These are phyloP conservation scores for Eubasilissa splendida DNA, from an alignment of 2,888 invertebrate genomes.

Conservation along the genomic window DNA sequence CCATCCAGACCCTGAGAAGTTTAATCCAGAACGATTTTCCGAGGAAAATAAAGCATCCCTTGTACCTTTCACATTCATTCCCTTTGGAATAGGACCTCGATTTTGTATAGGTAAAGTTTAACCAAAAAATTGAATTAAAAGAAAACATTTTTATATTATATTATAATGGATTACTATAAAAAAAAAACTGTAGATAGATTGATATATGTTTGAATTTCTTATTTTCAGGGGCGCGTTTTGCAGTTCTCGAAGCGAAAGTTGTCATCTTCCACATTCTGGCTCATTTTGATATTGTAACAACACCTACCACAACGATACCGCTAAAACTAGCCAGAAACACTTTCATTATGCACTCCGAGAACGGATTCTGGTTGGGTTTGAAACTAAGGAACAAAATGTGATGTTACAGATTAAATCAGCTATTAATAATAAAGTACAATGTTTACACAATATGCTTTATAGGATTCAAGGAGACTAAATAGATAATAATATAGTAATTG, in stretches of 20 bases:
- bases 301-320: constrained; percentile 61
- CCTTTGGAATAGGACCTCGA: constrained; percentile 58
- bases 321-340: constrained; percentile 58
- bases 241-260: constrained; percentile 61
- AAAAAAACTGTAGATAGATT: too few species aligned
- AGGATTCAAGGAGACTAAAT: too few species aligned
- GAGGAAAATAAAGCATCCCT: constrained; percentile 64
- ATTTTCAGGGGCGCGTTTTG: constrained; percentile 62
- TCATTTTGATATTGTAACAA: constrained; percentile 59
- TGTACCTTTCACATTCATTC: constrained; percentile 55
- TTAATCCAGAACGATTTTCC: constrained; percentile 68
- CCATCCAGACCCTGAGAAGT: constrained; percentile 63
- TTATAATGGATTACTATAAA: too few species aligned
- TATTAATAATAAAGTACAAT: background rate
- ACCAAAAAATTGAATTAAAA: background rate
- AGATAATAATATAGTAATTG: too few species aligned
- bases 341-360: constrained; percentile 58
- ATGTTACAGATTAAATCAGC: background rate
- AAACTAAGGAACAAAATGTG: constrained; percentile 54
- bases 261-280: constrained; percentile 59
- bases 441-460: background rate
- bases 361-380: constrained; percentile 60
- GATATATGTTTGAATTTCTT: background rate
- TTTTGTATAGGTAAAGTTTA: constrained; percentile 56
- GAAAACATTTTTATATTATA: background rate